Evolutionary conservation across 2,888 invertebrate genomes (phyloP).

Genomic region (Megaustenia siamemsis): DNA sequence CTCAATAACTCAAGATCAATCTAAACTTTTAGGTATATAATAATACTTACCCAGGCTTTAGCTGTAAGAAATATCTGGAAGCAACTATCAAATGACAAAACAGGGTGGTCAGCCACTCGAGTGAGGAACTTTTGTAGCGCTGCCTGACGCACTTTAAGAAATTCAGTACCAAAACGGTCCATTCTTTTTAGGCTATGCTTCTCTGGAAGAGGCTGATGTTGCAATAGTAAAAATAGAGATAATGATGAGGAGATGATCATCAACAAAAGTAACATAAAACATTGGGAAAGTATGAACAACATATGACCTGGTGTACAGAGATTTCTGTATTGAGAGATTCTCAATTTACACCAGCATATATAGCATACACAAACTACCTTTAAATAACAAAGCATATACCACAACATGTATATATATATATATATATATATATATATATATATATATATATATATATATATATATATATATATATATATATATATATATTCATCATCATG

Average conservation of each 20-base stretch:
- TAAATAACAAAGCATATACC: too few species aligned
- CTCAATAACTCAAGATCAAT: too few species aligned
- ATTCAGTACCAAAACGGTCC: slow-evolving; percentile 87
- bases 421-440: too few species aligned
- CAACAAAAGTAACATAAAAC: background rate
- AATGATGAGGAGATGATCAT: background rate
- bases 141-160: slow-evolving; percentile 85
- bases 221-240: background rate
- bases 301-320: too few species aligned
- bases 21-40: too few species aligned
- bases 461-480: too few species aligned
- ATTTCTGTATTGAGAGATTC: too few species aligned
- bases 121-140: slow-evolving; percentile 85
- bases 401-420: too few species aligned
- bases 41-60: slow-evolving; percentile 82
- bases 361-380: too few species aligned
- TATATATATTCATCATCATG: too few species aligned
- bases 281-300: background rate
- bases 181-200: slow-evolving; percentile 86
- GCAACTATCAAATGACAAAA: slow-evolving; percentile 85
- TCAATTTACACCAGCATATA: too few species aligned
- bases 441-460: too few species aligned
- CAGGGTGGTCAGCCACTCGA: slow-evolving; percentile 86
- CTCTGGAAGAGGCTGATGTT: slow-evolving; percentile 85
- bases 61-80: slow-evolving; percentile 85